Conservation (phyloP, 2,888 invertebrate genomes). For the Phania funesta region DNA sequence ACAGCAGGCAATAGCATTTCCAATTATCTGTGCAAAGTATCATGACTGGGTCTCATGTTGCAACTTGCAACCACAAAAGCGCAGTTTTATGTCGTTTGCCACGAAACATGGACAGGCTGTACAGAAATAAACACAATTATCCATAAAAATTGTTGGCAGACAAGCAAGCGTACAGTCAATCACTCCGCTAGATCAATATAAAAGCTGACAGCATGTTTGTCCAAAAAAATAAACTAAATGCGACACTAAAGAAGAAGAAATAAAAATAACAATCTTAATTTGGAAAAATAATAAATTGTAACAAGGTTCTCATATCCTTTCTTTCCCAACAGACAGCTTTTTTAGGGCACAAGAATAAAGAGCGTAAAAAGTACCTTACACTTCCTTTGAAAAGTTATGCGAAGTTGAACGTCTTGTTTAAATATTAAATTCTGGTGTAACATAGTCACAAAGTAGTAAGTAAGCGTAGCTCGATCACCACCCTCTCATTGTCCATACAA, state of each 20-base stretch:
- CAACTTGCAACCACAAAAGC: conserved; percentile 51
- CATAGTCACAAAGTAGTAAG: too few relatives aligned
- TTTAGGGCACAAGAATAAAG: not conserved
- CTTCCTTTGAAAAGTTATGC: too few relatives aligned
- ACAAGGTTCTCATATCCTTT: conserved; percentile 12
- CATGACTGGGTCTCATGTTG: conserved; percentile 39
- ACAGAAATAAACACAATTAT: conserved; percentile 3
- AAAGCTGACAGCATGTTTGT: not conserved
- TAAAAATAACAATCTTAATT: too few relatives aligned
- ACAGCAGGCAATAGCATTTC: conserved; percentile 31
- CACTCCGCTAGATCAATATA: not conserved
- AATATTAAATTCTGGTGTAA: too few relatives aligned
- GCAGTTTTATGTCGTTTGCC: conserved; percentile 36
- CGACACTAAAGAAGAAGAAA: not conserved
- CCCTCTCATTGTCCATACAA: too few relatives aligned
- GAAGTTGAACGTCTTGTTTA: too few relatives aligned
- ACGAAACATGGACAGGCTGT: conserved; percentile 28
- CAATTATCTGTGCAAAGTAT: conserved; percentile 55
- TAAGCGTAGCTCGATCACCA: too few relatives aligned
- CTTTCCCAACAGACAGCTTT: not conserved
- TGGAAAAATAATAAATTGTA: conserved; percentile 36
- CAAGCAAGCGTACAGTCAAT: not conserved
- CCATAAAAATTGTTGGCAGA: not conserved
- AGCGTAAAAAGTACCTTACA: not conserved
- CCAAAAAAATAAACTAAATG: not conserved